Base-by-base conservation (phyloP, 53 echinoderm and acorn worm genomes). In the Echinarachnius parma region DNA sequence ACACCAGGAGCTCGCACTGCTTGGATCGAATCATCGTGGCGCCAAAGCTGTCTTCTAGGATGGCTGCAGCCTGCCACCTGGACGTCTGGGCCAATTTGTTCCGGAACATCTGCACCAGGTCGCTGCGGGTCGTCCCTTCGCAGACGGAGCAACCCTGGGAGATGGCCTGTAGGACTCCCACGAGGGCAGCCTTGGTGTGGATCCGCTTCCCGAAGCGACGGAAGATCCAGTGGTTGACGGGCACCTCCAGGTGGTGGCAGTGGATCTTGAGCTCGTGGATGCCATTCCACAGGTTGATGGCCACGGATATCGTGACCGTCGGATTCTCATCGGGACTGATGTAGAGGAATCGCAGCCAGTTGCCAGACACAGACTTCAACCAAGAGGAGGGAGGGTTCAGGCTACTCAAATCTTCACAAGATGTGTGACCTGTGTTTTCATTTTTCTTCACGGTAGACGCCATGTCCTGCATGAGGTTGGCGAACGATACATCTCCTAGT, bases 161-260 rank as follows among this genome's bases (percentile, higher is more conserved):
- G 22, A 70, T 70, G 70, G 70, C 70, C 34, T 70, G 53, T 36
- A 70, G 54, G 36, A 70, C 54, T 23, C 70, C 70, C 7, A 22
- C 53, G 29, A 70, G 70, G 4, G 70, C 70, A 10, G 70, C 70
- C 23, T 53, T 70, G 34, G 54, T 52, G 36, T 70, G 70, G 16
- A 70, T 20, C 22, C 70, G 55, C 32, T 70, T 70, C 7, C 70
- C 70, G 53, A 70, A 70, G 22, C 70, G 36, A 30, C 70, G 70
- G 28, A 70, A 70, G 15, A 70, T 70, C 70, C 70, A 70, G 70
- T 70, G 70, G 26, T 70, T 70, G 34, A 37, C 70, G 0, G 70
- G 70, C 11, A 70, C 70, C 50, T 70, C 70, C 37, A 53, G 22
- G 23, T 70, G 70, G 23, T 70, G 70, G 54, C 53, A 53, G 54